Conservation (phyloP, 2,113 vertebrate species). For the zebrafish (Danio rerio) region GRCz12tu NC_133191.1:13616501-13617000, state of each 20-base stretch:
- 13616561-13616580: conserved; percentile 40
- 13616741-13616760: conserved; percentile 53
- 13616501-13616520: neutral
- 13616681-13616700: conserved; percentile 33
- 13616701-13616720: conserved; percentile 45
- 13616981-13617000: neutral
- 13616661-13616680: conserved; percentile 31
- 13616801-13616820: conserved; percentile 33
- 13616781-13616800: conserved; percentile 38
- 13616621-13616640: conserved; percentile 34
- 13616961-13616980: conserved; percentile 14
- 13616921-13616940: conserved; percentile 38
- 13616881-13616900: conserved; percentile 40
- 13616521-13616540: conserved; percentile 7
- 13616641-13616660: conserved; percentile 39
- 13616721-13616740: conserved; percentile 46
- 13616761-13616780: conserved; percentile 35
- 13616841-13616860: conserved; percentile 16
- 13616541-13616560: neutral
- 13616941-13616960: conserved; percentile 31
- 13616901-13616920: conserved; percentile 32
- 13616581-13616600: conserved; percentile 6
- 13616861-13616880: conserved; percentile 35
- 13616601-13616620: conserved; percentile 27
- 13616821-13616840: conserved; percentile 40